Base-by-base conservation (phyloP, 2,888 invertebrate genomes). In the Cosmia trapezina region DNA sequence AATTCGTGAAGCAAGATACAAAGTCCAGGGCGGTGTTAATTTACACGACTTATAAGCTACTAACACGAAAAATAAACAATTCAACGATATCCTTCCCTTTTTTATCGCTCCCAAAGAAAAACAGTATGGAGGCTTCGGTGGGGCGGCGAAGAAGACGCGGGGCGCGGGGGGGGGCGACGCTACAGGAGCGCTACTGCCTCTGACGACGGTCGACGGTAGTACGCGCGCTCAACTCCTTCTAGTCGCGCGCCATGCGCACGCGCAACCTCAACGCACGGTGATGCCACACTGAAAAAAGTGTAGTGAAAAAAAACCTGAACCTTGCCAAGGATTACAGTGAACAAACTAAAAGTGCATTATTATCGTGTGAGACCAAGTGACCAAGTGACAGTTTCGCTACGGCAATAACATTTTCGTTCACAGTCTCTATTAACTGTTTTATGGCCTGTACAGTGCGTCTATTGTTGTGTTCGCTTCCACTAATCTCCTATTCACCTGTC, bases 1-100 rank as follows among this genome's bases (percentile, higher is more conserved):
- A 94, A 93, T 93, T 91, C 91, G 92, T 88, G 89, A 92, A 86
- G 83, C 87, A 86, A 88, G 88, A 89, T 86, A 86, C 89, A 89
- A 92, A 89, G 85, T 91, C 88, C 83, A 93, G 90, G 91, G 91
- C 89, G 90, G 93, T 90, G 94, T 94, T 94, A 95, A 95, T 95
- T 95, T 94, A 95, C 93, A 94, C 92, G 91, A 94, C 94, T 93
- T 94, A 94, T 94, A 93, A 90, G 94, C 95, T 94, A 94, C 95
- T 95, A 96, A 96, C 94, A 94, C 88, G 92, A 94, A 95, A 95
- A 95, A 95, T 95, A 95, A 96, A 95, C 95, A 96, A 95, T 91
- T 86, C 90, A 88, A 88, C 89, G 92, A 94, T 94, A 95, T 95
- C 93, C 92, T 93, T 93, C 93, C 95, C 93, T 95, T 96, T 95